These are phyloP conservation scores for Columba guinea DNA, from an alignment of 2,797 vertebrate species.

Conservation along the genomic window DNA sequence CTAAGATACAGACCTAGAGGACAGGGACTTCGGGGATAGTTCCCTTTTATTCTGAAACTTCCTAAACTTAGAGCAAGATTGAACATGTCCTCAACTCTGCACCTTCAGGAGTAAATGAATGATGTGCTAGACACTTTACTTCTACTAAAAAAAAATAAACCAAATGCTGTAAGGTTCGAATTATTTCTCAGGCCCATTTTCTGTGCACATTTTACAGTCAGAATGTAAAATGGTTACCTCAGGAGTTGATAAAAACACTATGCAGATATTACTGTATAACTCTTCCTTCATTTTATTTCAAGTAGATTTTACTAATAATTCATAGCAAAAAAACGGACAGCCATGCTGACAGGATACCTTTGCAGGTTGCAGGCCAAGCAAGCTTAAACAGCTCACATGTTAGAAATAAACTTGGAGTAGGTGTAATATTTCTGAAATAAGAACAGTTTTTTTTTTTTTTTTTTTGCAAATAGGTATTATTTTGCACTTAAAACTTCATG, in stretches of 20 bases:
- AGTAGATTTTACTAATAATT: not conserved
- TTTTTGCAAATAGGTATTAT: not conserved
- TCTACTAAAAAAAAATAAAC: slow-evolving; percentile 30
- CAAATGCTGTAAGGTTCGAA: not conserved
- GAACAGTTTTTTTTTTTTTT: not conserved
- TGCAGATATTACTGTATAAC: not conserved
- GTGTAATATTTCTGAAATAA: not conserved
- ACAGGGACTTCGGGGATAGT: slow-evolving; percentile 32
- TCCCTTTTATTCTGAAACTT: slow-evolving; percentile 52
- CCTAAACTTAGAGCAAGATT: slow-evolving; percentile 28
- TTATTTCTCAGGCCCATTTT: slow-evolving; percentile 4
- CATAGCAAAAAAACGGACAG: not conserved
- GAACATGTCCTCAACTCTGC: slow-evolving; percentile 56
- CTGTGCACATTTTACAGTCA: not conserved
- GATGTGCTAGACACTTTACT: slow-evolving; percentile 37
- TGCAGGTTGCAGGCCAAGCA: slow-evolving; percentile 4
- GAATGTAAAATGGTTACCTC: not conserved
- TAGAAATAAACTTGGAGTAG: not conserved
- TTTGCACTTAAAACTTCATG: not conserved
- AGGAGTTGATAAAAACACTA: not conserved
- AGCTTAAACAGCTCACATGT: not conserved
- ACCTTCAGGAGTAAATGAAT: slow-evolving; percentile 45
- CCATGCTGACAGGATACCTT: not conserved
- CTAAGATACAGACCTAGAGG: slow-evolving; percentile 41
- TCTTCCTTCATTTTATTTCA: not conserved